Evolutionary conservation across 1,140 invertebrate genomes (phyloP).

Genomic region (Macrotrachela quadricornifera): DNA sequence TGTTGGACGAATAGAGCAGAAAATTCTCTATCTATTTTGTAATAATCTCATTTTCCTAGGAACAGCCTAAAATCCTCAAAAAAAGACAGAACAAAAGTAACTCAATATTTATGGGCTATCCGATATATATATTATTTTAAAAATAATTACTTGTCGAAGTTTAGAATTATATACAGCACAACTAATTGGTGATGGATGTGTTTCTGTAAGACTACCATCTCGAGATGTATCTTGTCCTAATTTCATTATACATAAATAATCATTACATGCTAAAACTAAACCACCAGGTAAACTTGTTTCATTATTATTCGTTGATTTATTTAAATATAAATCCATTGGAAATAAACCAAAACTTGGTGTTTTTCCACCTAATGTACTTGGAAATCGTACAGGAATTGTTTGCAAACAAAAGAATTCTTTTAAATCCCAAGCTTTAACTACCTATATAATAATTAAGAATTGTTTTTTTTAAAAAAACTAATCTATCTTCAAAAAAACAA

Average conservation of each 20-base stretch:
- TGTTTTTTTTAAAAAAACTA: background rate
- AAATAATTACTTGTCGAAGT: slow-evolving; percentile 21
- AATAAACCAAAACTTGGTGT: slow-evolving; percentile 28
- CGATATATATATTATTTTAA: too few relatives aligned
- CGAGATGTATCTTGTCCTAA: slow-evolving; percentile 16
- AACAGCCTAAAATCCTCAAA: too few relatives aligned
- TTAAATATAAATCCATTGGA: slow-evolving; percentile 19
- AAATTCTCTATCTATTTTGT: too few relatives aligned
- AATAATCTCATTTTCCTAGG: too few relatives aligned
- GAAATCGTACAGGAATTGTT: slow-evolving; percentile 25
- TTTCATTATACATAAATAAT: slow-evolving; percentile 23
- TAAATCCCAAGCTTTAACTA: slow-evolving; percentile 29
- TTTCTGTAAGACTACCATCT: slow-evolving; percentile 12
- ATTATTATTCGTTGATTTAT: slow-evolving; percentile 14
- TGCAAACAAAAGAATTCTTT: slow-evolving; percentile 26
- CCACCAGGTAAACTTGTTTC: background rate
- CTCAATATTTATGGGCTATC: too few relatives aligned
- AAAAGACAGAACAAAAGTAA: too few relatives aligned
- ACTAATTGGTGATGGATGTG: slow-evolving; percentile 24
- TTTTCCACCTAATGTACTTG: slow-evolving; percentile 22
- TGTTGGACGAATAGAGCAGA: too few relatives aligned
- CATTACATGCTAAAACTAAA: slow-evolving; percentile 25
- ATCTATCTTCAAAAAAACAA: too few relatives aligned
- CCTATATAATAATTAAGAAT: slow-evolving; percentile 13
- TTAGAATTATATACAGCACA: slow-evolving; percentile 25